Evolutionary conservation across 1,140 invertebrate genomes (phyloP), one percentile per base, ranked within the genome.

Genomic region (Sminthurinus signatus): DNA sequence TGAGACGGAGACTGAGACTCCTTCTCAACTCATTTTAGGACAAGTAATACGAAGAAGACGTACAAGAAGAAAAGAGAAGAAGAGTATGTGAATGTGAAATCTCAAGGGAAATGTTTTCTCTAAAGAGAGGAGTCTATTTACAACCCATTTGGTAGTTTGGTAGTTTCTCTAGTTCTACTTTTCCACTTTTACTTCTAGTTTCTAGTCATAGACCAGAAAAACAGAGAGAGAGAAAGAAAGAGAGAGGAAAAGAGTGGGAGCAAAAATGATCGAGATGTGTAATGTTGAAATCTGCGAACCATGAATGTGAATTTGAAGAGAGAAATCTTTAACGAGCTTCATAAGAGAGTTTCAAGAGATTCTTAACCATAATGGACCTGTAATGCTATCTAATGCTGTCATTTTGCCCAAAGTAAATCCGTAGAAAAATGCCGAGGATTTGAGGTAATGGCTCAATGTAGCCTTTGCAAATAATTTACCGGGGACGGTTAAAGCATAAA

Each of bases 261-360:
- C 31, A 68, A 55, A 64, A 67, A 67, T 67, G 60, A 67, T 67
- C 39, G 59, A 46, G 64, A 62, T 60, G 55, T 68, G 56, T 68
- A 44, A 63, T 60, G 46, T 43, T 32, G 64, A 44, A 67, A 71
- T 65, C 46, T 67, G 69, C 51, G 62, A 71, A 64, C 62, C 69
- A 71, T 68, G 69, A 71, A 71, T 71, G 65, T 71, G 69, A 71
- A 71, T 68, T n/a, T n/a, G n/a, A n/a, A n/a, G n/a, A n/a, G n/a
- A n/a, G n/a, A n/a, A n/a, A n/a, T 71, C 66, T 71, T 71, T 71
- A 68, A 68, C 65, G 66, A 68, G 69, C 65, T 68, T 68, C n/a
- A n/a, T n/a, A n/a, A n/a, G n/a, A n/a, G n/a, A n/a, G n/a, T 68
- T 65, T 51, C 56, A 32, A 48, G 52, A 54, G 65, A 65, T 65